These are phyloP conservation scores for Orchesella cincta DNA, from an alignment of 1,140 invertebrate genomes.

Conservation along the genomic window DNA sequence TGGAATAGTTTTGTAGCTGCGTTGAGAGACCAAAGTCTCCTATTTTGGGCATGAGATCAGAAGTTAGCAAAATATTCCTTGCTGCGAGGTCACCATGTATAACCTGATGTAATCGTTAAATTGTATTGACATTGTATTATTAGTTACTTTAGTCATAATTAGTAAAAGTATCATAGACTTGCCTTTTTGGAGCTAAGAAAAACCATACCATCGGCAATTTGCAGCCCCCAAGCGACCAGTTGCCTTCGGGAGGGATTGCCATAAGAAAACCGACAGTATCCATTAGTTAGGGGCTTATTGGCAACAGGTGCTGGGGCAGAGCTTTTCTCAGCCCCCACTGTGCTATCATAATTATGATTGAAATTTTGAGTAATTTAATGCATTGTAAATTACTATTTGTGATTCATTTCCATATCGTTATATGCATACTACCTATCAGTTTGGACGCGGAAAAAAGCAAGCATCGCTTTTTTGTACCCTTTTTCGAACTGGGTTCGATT, in stretches of 20 bases:
- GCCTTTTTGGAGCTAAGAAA: constrained; percentile 37
- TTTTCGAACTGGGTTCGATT: not conserved
- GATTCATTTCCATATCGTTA: too few species aligned
- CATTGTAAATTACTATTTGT: too few species aligned
- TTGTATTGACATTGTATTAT: too few species aligned
- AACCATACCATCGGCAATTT: constrained; percentile 44
- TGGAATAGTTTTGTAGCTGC: constrained; percentile 33
- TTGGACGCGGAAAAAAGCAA: too few species aligned
- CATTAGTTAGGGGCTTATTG: not conserved
- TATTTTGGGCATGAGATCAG: constrained; percentile 31
- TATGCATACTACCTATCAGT: too few species aligned
- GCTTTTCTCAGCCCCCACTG: not conserved
- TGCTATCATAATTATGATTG: not conserved
- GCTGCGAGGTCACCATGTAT: constrained; percentile 37
- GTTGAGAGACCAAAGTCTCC: constrained; percentile 41
- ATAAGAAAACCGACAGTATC: not conserved
- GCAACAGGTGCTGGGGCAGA: too few species aligned
- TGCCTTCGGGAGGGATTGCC: not conserved
- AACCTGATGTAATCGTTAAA: too few species aligned
- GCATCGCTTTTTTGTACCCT: too few species aligned
- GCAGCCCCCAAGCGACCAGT: constrained; percentile 22
- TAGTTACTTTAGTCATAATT: too few species aligned
- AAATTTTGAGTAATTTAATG: too few species aligned
- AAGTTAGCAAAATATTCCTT: constrained; percentile 38
- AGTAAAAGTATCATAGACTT: too few species aligned